Evolutionary conservation across 2,888 invertebrate genomes (phyloP).

Genomic region (Dryocosmus kuriphilus): DNA sequence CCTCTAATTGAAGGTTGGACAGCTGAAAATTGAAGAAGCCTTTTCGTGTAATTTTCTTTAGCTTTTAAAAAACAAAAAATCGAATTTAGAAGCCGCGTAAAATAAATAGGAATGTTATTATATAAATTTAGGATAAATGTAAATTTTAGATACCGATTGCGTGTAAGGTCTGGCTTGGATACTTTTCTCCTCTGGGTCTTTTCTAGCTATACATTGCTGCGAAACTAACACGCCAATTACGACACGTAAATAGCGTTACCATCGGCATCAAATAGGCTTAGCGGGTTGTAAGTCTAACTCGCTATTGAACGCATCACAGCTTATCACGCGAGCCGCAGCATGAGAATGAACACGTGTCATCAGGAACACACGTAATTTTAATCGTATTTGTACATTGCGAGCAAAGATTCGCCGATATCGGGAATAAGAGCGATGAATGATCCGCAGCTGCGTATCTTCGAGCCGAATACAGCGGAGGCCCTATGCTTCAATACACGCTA

Average conservation of each 20-base stretch:
- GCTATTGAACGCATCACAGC: slow-evolving; percentile 54
- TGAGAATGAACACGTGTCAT: slow-evolving; percentile 52
- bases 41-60: too few species aligned
- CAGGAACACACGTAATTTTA: slow-evolving; percentile 43
- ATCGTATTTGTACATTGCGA: slow-evolving; percentile 25
- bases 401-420: slow-evolving; percentile 33
- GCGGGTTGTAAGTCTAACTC: slow-evolving; percentile 51
- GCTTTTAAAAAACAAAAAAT: too few species aligned
- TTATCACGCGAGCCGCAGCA: slow-evolving; percentile 50
- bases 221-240: slow-evolving; percentile 39
- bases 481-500: not conserved
- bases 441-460: slow-evolving; percentile 4
- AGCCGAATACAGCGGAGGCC: not conserved
- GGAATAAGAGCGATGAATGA: slow-evolving; percentile 8
- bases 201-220: slow-evolving; percentile 27
- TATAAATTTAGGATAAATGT: not conserved
- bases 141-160: not conserved
- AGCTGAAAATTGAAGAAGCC: too few species aligned
- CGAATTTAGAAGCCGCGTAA: too few species aligned
- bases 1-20: too few species aligned
- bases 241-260: slow-evolving; percentile 40
- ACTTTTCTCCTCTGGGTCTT: not conserved
- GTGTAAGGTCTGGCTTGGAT: not conserved
- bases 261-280: slow-evolving; percentile 33
- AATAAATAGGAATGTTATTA: not conserved